These are phyloP conservation scores for Lasiurus cinereus DNA, from an alignment of 2,113 vertebrate species.

Conservation along the genomic window DNA sequence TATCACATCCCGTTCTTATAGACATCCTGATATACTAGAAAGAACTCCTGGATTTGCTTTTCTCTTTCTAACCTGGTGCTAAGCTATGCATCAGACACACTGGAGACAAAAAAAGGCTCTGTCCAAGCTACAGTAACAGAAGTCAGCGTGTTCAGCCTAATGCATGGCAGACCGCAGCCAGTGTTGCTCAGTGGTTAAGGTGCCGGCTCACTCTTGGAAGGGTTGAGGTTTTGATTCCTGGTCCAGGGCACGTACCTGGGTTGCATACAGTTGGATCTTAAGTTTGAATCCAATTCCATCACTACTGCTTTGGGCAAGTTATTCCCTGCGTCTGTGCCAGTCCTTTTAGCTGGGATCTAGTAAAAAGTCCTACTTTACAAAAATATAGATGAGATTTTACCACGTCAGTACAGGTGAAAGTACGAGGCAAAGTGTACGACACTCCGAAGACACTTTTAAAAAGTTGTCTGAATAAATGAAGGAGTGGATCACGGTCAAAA, in stretches of 20 bases:
- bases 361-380: not conserved
- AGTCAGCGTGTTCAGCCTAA: not conserved
- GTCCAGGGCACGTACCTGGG: no score
- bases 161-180: no score
- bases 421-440: not conserved
- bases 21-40: not conserved
- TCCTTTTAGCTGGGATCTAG: not conserved
- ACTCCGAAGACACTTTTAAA: not conserved
- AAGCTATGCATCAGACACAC: not conserved
- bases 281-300: not conserved
- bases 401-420: not conserved
- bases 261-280: no score
- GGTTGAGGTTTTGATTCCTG: no score
- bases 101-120: not conserved
- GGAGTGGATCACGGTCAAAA: not conserved
- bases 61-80: not conserved
- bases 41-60: not conserved
- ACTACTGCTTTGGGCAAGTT: not conserved
- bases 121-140: not conserved
- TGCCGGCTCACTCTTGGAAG: no score
- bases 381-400: not conserved
- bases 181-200: no score
- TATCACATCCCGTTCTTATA: not conserved
- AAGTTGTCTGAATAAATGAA: not conserved
- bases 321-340: not conserved